Percentiles rank a stretch among this genome's conserved stretches.
phyloP scores from a whole-genome alignment of 2,888 invertebrate genomes.

The Dioctria rufipes region DNA sequence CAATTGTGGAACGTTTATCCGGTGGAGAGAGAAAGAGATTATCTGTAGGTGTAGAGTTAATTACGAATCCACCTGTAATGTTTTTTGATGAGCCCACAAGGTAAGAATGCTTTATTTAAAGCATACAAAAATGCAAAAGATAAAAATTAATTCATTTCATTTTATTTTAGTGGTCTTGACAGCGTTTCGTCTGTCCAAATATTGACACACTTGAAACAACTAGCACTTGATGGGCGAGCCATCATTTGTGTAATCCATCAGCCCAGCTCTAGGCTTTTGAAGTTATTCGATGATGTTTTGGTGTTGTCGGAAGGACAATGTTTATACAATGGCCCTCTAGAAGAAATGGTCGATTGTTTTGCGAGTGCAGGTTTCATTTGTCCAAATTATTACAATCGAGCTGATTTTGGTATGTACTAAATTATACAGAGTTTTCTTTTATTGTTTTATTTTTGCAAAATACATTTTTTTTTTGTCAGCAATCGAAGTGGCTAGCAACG shows the following conservation, averaged over 20 bases:
- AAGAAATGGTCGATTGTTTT: conserved; percentile 81
- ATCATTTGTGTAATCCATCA: conserved; percentile 93
- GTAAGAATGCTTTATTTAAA: conserved; percentile 70
- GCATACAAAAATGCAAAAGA: neutral
- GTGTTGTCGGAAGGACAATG: conserved; percentile 84
- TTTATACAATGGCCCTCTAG: conserved; percentile 83
- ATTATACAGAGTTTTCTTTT: neutral
- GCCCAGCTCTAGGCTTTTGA: conserved; percentile 87
- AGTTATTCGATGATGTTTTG: conserved; percentile 90
- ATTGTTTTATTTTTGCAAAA: neutral
- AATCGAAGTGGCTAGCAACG: conserved; percentile 77
- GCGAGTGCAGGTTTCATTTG: conserved; percentile 79
- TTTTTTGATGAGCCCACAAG: conserved; percentile 96
- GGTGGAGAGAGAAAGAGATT: conserved; percentile 93
- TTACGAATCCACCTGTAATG: conserved; percentile 93
- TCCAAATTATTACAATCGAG: conserved; percentile 91
- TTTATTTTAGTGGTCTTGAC: conserved; percentile 79
- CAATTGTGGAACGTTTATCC: conserved; percentile 81
- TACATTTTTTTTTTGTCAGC: conserved; percentile 61
- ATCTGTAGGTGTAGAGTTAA: conserved; percentile 89
- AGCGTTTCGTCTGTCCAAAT: conserved; percentile 87
- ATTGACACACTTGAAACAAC: conserved; percentile 81
- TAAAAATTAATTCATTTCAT: neutral
- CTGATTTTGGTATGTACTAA: conserved; percentile 81
- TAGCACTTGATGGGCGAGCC: conserved; percentile 87